A percentile compares a stretch with the other conserved stretches of the same genome.
Evolutionary conservation across 2,888 invertebrate species (phyloP).

Genomic region (Agrypnus murinus): DNA sequence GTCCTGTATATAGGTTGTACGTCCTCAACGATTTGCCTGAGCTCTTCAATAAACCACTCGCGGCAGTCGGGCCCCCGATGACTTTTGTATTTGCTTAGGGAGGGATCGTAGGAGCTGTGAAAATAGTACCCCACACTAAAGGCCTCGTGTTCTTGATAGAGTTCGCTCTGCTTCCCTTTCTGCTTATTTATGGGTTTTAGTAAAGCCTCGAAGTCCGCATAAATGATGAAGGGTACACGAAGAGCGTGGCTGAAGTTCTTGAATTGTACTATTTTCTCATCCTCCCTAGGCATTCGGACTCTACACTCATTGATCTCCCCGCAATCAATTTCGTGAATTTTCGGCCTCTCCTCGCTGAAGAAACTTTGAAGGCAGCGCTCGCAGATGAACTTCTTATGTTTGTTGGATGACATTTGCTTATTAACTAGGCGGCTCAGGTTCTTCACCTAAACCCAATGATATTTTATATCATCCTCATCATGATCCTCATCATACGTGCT

Average conservation of each 20-base stretch:
- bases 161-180: constrained; percentile 18
- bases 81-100: not conserved
- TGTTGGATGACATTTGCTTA: constrained; percentile 17
- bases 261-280: constrained; percentile 34
- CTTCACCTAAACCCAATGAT: too few relatives aligned
- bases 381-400: constrained; percentile 34
- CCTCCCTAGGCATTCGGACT: constrained; percentile 24
- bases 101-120: not conserved
- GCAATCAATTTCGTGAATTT: too few relatives aligned
- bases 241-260: constrained; percentile 30
- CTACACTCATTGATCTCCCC: constrained; percentile 4
- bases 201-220: constrained; percentile 38
- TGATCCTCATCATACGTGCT: too few relatives aligned
- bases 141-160: constrained; percentile 12
- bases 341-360: too few relatives aligned
- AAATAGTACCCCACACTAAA: not conserved
- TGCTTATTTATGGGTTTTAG: constrained; percentile 24
- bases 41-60: not conserved
- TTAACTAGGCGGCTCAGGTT: constrained; percentile 39
- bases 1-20: not conserved
- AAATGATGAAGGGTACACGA: constrained; percentile 45
- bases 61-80: too few relatives aligned
- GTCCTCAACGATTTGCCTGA: not conserved
- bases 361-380: constrained; percentile 36
- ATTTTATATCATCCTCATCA: too few relatives aligned